phyloP scores from a whole-genome alignment of 2,888 invertebrate genomes.

The Tinea semifulvella region DNA sequence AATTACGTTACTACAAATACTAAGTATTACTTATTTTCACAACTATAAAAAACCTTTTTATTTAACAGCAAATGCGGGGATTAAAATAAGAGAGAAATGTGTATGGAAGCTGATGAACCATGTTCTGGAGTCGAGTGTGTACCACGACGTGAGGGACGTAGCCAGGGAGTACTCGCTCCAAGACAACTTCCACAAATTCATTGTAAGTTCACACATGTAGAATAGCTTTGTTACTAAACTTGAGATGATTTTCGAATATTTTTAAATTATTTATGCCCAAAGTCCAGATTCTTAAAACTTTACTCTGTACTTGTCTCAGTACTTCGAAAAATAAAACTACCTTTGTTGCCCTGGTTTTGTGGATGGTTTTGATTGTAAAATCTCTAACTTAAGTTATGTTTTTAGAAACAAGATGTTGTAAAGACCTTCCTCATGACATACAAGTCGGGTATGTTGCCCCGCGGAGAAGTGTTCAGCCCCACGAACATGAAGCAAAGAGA shows the following conservation, averaged over 20 bases:
- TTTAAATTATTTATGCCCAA: no score
- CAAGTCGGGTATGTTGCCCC: constrained; percentile 67
- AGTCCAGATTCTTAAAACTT: no score
- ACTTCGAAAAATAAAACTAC: no score
- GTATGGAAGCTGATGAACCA: constrained; percentile 67
- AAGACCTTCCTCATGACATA: constrained; percentile 64
- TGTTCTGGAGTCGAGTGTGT: constrained; percentile 68
- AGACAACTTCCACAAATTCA: constrained; percentile 65
- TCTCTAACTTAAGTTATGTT: constrained; percentile 16
- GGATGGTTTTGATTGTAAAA: not conserved
- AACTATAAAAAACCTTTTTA: no score
- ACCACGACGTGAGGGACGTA: constrained; percentile 66
- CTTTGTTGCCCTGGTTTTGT: no score
- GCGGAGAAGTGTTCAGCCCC: constrained; percentile 68
- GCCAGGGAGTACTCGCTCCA: constrained; percentile 69
- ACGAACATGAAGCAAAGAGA: constrained; percentile 68
- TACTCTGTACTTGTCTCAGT: no score
- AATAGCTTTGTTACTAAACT: no score
- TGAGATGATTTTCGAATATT: no score
- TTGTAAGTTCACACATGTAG: no score
- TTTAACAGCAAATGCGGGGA: constrained; percentile 52
- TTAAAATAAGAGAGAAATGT: constrained; percentile 64
- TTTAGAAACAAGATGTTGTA: constrained; percentile 64
- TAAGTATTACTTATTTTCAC: no score
- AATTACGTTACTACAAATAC: no score